Evolutionary conservation across 2,113 vertebrate species (phyloP).

Genomic region (Neofelis nebulosa): DNA sequence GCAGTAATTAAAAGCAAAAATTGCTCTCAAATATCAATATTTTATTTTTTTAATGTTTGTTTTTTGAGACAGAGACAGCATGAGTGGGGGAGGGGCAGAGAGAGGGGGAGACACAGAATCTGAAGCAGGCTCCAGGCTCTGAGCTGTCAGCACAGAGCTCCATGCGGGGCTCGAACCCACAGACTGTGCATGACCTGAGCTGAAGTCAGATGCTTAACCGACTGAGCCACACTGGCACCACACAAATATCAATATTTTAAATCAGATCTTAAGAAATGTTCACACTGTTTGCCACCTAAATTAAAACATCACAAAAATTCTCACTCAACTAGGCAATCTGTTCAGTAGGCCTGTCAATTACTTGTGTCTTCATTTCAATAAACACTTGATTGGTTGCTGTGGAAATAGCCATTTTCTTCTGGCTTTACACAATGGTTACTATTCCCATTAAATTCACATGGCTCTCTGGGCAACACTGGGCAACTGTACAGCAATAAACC

Average conservation of each 20-base stretch:
- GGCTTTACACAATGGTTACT: neutral
- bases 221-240: no score
- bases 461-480: neutral
- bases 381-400: neutral
- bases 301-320: constrained; percentile 11
- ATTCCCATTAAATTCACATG: neutral
- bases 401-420: neutral
- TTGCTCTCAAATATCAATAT: neutral
- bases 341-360: neutral
- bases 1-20: constrained; percentile 41
- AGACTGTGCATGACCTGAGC: no score
- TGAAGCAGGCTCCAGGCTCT: no score
- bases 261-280: neutral
- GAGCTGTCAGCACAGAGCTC: no score
- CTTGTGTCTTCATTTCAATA: neutral
- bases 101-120: no score
- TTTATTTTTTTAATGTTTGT: neutral
- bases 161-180: no score
- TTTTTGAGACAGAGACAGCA: no score
- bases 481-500: neutral
- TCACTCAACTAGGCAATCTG: neutral
- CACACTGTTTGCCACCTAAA: neutral
- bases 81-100: no score
- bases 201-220: no score
- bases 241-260: constrained; percentile 39